Evolutionary conservation across 23 tunicate species (phyloP), one percentile per base, ranked within the genome.

Genomic region (Halocynthia roretzi): DNA sequence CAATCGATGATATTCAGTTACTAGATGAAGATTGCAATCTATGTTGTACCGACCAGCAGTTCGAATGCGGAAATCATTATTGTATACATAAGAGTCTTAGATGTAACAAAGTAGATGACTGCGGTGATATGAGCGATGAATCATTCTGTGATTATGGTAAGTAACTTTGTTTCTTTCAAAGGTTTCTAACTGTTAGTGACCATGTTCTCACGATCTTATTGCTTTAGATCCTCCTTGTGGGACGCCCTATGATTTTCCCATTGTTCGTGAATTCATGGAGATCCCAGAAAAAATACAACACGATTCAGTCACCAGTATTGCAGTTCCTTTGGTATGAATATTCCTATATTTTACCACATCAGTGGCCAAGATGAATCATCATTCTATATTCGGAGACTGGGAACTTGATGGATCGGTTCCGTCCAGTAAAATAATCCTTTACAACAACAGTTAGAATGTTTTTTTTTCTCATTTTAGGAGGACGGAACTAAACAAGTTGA

Each of bases 51-150:
- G 31, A 68, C 31, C 53, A 58, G 62, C 15, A 44, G 7, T 92
- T 92, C 72, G 77, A 56, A n/a, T 92, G 98, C 78, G 92, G 89
- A 40, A 92, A 92, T 75, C 17, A 80, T 40, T 83, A 65, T 18
- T 92, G 98, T 75, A 61, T 92, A 6, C 73, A 78, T 7, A 62
- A 8, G 17, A 11, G 71, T 10, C 52, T 65, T 7, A 81, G 77
- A n/a, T 92, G 98, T 60, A 58, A 92, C 53, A 85, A 76, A 6
- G 51, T 40, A 10, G 85, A 86, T 62, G 98, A 92, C 68, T 92
- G 98, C 56, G 92, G 98, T 10, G 98, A 92, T 64, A 82, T 77
- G 8, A 92, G 87, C 65, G 91, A 90, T 56, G 91, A 90, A 61
- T 70, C 86, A 20, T 82, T 82, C 53, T 82, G 87, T 52, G 76